A percentile compares a stretch with the other conserved stretches of the same genome.
These are phyloP conservation scores for Forbesichthys agassizii DNA, from an alignment of 2,113 vertebrate species.

Conservation along the genomic window DNA sequence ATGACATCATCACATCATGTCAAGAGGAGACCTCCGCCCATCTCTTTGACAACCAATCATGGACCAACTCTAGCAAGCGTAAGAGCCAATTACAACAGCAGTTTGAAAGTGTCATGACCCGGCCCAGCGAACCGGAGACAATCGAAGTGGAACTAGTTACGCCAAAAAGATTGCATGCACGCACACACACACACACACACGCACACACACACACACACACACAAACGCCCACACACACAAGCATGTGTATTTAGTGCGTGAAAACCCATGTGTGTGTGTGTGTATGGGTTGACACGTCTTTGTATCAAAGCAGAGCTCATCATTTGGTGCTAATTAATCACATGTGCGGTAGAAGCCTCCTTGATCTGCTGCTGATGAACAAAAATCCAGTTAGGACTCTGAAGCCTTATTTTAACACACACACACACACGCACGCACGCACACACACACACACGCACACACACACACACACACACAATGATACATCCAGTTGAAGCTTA, in stretches of 20 bases:
- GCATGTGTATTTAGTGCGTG: neutral
- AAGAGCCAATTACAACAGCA: slow-evolving; percentile 73
- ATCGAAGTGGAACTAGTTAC: slow-evolving; percentile 13
- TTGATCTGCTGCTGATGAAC: slow-evolving; percentile 58
- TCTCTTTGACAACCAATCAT: slow-evolving; percentile 41
- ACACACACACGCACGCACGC: neutral
- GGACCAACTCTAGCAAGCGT: slow-evolving; percentile 18
- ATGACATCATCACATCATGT: slow-evolving; percentile 51
- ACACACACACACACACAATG: slow-evolving; percentile 26
- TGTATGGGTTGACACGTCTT: slow-evolving; percentile 24
- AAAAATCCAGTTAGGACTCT: slow-evolving; percentile 56
- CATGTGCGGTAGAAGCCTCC: slow-evolving; percentile 43
- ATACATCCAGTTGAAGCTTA: slow-evolving; percentile 16
- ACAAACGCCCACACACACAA: neutral
- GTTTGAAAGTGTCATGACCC: slow-evolving; percentile 56
- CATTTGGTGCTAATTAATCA: slow-evolving; percentile 62
- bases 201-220: slow-evolving; percentile 2
- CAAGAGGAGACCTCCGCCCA: slow-evolving; percentile 43
- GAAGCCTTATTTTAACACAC: neutral
- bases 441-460: neutral
- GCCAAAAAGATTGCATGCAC: neutral
- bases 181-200: neutral
- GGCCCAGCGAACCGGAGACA: slow-evolving; percentile 13
- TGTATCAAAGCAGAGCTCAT: slow-evolving; percentile 54
- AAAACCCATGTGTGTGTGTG: slow-evolving; percentile 20